Conservation (phyloP, 2,888 invertebrate genomes). For the Podabrus alpinus region DNA sequence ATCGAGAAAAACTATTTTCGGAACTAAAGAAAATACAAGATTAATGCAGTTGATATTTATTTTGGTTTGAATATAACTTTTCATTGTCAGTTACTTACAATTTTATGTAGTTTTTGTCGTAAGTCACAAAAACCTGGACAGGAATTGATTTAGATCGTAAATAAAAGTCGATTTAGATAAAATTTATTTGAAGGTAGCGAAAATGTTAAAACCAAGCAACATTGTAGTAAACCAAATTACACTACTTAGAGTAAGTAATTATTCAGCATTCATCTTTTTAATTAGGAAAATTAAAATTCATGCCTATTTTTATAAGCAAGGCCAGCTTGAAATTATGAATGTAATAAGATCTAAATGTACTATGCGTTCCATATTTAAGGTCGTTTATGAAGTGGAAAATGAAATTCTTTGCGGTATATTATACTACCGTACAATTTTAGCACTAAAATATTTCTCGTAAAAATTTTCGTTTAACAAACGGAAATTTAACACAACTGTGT, state of each 20-base stretch:
- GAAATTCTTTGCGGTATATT: background rate
- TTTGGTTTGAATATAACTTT: background rate
- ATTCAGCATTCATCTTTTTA: background rate
- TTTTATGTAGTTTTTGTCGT: constrained; percentile 4
- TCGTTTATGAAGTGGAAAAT: background rate
- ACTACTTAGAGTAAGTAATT: background rate
- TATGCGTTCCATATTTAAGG: background rate
- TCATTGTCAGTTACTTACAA: constrained; percentile 10
- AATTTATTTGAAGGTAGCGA: background rate
- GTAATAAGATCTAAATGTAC: background rate
- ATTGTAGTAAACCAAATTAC: background rate
- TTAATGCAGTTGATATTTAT: constrained; percentile 4
- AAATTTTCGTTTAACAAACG: background rate
- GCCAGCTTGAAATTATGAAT: background rate
- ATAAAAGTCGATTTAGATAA: constrained; percentile 6
- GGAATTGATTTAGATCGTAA: constrained; percentile 11
- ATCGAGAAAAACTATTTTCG: background rate
- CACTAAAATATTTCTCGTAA: background rate
- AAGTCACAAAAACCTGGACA: constrained; percentile 10
- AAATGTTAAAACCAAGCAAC: background rate
- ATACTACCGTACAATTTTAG: background rate
- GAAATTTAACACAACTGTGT: background rate
- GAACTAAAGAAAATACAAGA: background rate
- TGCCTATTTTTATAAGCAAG: background rate
- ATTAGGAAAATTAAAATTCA: background rate